Evolutionary conservation across 2,888 invertebrate species (phyloP), one percentile per base, ranked within the genome.

Genomic region (Acronicta leporina): DNA sequence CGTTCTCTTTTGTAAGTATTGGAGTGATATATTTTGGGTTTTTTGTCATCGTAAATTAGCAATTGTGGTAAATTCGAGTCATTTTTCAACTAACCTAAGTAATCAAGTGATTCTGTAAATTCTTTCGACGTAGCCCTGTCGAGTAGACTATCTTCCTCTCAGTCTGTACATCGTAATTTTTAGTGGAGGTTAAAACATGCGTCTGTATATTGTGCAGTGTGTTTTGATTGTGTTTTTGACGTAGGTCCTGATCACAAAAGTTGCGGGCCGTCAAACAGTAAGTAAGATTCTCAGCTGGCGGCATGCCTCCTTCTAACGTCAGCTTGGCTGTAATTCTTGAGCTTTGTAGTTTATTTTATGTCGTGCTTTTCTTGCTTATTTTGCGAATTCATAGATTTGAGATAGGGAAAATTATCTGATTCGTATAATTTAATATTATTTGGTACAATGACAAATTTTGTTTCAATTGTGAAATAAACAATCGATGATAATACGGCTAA

Each of bases 1-100:
- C 58, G 98, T 98, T 78, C 95, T 98, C 83, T 98, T 98, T 95
- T 98, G 98, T 98, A 96, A 98, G 98, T 98, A 94, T 81, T 76
- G 46, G 71, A 63, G 62, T 83, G 74, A 66, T 63, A 70, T 44
- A 66, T 73, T 68, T 63, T 76, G 82, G 81, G 83, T 85, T 90
- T 76, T 38, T 87, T 82, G 77, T 86, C 79, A 87, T 84, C 84
- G 85, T 87, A 80, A 76, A 82, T 85, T 87, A 88, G 86, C 88
- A 91, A 90, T 86, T 88, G 87, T 92, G 88, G 79, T 92, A 91
- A 91, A 87, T 79, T 84, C 81, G 76, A 88, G 79, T 76, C 80
- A 87, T 87, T 84, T 87, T 84, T 90, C 83, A 84, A 94, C 93
- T 94, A 94, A 94, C 94, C 87, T 73, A 76, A 64, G 80, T 77